Evolutionary conservation across 2,797 vertebrate genomes (phyloP).

Genomic region (Orientallactaga sibirica): DNA sequence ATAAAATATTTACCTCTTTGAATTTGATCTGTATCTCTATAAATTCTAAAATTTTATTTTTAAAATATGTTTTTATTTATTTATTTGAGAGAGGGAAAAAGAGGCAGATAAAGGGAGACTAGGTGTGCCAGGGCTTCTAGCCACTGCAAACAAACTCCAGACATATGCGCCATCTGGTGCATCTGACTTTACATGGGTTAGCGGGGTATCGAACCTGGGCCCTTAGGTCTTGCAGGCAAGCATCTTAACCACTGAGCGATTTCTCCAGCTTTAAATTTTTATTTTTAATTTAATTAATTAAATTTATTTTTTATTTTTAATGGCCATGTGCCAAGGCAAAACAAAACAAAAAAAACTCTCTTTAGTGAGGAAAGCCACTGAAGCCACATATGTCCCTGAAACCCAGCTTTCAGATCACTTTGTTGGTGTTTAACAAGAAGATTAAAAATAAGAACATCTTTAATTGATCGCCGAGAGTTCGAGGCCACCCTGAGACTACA

Average conservation of each 20-base stretch:
- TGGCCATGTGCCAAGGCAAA: background rate
- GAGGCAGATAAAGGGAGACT: no score
- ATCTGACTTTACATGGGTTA: no score
- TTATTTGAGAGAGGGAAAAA: no score
- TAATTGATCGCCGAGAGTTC: background rate
- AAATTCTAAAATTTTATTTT: background rate
- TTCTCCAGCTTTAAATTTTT: no score
- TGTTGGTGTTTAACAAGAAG: background rate
- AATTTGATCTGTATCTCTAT: background rate
- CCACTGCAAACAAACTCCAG: no score
- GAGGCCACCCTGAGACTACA: no score
- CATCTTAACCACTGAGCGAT: no score
- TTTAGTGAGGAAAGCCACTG: background rate
- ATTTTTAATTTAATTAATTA: background rate
- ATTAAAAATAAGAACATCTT: constrained; percentile 39
- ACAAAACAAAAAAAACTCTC: background rate
- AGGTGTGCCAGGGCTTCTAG: no score
- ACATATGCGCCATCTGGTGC: no score
- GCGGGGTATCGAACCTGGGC: no score
- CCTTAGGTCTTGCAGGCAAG: no score
- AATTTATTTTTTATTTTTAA: background rate
- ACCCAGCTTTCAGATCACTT: background rate
- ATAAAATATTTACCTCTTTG: constrained; percentile 24
- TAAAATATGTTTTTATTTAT: no score
- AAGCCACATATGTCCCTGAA: background rate